Evolutionary conservation across 2,888 invertebrate genomes (phyloP), one percentile per base, ranked within the genome.

Genomic region (Monopis laevigella): DNA sequence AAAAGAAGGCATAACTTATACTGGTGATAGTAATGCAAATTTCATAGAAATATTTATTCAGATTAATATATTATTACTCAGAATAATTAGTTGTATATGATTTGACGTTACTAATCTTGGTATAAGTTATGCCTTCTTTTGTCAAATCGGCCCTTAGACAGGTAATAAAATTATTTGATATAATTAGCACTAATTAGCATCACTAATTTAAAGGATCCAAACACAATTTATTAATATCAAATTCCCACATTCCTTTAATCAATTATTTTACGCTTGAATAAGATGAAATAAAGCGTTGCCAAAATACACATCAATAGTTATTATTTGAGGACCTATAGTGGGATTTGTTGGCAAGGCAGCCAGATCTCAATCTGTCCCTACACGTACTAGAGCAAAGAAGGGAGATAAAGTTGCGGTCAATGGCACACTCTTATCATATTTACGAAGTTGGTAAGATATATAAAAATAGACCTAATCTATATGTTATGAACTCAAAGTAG

Each of bases 251-350:
- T 3, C 2, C 32, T 17, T n/a, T n/a, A 21, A 32, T 24, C 21
- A 39, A 16, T 21, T 26, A 13, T 34, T 27, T 14, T 18, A 35
- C 24, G 42, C 34, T 26, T 21, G 28, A 39, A 34, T 27, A 17
- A 27, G 26, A 27, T 16, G 8, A 39, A 27, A 39, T 27, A 39
- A 14, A 27, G 39, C 42, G 45, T 53, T 56, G 58, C 56, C 56
- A 56, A 54, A 53, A 57, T 52, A 57, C 54, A 56, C 45, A 48
- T 21, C 19, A 21, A 36, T 36, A 36, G 13, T 32, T 36, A 36
- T 16, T 36, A 21, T 36, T 26, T 26, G 26, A 2, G 13, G 16
- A 16, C 14, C 28, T 10, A 7, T 12, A 17, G 39, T 13, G 16
- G 16, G 12, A 6, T 28, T 6, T 39, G 10, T 39, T 39, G 39